These are phyloP conservation scores for Contarinia nasturtii DNA, from an alignment of 1,140 invertebrate genomes.

Conservation along the genomic window DNA sequence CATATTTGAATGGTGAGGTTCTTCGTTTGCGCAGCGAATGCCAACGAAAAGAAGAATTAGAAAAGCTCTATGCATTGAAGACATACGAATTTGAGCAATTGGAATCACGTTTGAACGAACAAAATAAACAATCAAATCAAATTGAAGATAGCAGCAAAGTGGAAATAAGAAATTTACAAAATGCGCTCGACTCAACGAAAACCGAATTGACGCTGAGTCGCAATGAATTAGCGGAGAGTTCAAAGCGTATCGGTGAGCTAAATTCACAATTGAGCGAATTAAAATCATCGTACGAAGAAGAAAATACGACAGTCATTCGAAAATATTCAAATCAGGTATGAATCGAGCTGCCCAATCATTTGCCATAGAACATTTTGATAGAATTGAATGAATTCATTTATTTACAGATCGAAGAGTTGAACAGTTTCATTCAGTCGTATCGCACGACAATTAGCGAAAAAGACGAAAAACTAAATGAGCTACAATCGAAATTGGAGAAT, in stretches of 20 bases:
- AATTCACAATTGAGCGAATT: background rate
- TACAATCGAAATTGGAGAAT: conserved; percentile 12
- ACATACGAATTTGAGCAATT: conserved; percentile 9
- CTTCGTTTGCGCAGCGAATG: conserved; percentile 3
- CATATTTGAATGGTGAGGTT: conserved; percentile 8
- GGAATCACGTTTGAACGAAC: conserved; percentile 18
- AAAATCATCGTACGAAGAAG: background rate
- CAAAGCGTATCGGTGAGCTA: background rate
- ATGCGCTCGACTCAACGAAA: conserved; percentile 14
- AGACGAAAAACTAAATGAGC: conserved; percentile 5
- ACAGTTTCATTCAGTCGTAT: conserved; percentile 7
- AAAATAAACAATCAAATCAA: background rate
- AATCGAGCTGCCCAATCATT: background rate
- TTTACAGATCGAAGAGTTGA: conserved; percentile 4
- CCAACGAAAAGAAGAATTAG: conserved; percentile 1
- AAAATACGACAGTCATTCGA: background rate
- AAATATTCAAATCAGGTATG: background rate
- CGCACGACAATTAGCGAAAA: background rate
- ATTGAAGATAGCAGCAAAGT: conserved; percentile 13
- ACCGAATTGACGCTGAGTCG: conserved; percentile 10
- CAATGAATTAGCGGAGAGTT: conserved; percentile 5
- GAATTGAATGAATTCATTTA: background rate
- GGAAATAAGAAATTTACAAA: conserved; percentile 15
- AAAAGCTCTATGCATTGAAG: conserved; percentile 14
- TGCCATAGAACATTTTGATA: background rate